These are phyloP conservation scores for Junco hyemalis DNA, from an alignment of 2,113 vertebrate genomes.

Conservation along the genomic window DNA sequence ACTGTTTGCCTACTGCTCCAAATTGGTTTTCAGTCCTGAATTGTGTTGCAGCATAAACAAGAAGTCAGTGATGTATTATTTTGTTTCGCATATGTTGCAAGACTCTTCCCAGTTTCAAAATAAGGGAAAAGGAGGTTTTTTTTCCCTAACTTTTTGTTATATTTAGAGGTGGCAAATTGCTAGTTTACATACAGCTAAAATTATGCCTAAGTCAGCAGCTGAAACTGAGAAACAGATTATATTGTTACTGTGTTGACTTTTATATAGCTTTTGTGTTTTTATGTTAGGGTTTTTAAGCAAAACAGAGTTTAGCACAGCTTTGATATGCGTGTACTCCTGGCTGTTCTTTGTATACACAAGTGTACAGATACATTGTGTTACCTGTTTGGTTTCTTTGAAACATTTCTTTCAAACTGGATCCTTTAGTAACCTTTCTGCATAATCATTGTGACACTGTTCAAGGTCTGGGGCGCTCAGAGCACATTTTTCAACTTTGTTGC, in stretches of 20 bases:
- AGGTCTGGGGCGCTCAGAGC: background rate
- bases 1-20: background rate
- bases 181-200: background rate
- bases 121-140: background rate
- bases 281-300: background rate
- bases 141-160: background rate
- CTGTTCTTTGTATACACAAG: background rate
- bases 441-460: rapidly evolving
- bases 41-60: background rate
- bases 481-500: background rate
- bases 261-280: background rate
- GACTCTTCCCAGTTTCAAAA: background rate
- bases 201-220: background rate
- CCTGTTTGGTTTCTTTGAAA: background rate
- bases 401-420: background rate
- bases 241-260: background rate
- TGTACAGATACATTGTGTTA: background rate
- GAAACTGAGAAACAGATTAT: background rate
- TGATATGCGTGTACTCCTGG: background rate
- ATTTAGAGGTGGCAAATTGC: background rate
- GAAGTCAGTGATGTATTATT: background rate
- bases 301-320: background rate
- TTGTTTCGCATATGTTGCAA: background rate
- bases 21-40: background rate
- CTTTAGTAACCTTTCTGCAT: background rate